Evolutionary conservation across 1,140 invertebrate species (phyloP).

Genomic region (Plectrocnemia conspersa): DNA sequence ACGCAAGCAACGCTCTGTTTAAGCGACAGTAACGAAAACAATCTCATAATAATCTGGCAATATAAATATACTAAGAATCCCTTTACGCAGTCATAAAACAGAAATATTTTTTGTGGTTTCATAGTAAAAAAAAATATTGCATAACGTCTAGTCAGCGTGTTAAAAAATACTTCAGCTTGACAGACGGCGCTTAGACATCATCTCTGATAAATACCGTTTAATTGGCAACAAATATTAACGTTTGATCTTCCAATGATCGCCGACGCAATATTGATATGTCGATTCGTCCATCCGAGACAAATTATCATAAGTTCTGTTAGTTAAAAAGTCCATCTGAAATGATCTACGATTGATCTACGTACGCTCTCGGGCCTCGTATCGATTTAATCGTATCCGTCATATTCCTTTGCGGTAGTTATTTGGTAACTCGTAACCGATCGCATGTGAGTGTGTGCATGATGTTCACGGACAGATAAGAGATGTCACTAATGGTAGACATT

Average conservation of each 20-base stretch:
- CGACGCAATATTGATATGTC: conserved; percentile 21
- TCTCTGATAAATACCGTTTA: conserved; percentile 18
- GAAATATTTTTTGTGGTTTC: too few relatives aligned
- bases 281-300: conserved; percentile 22
- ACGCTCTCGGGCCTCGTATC: conserved; percentile 14
- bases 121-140: too few relatives aligned
- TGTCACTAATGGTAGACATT: conserved; percentile 36
- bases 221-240: conserved; percentile 16
- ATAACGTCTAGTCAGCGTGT: too few relatives aligned
- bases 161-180: too few relatives aligned
- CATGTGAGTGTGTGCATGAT: conserved; percentile 28
- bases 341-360: conserved; percentile 1
- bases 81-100: too few relatives aligned
- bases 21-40: too few relatives aligned
- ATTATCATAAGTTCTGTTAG: conserved; percentile 14
- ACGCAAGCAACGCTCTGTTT: too few relatives aligned
- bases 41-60: too few relatives aligned
- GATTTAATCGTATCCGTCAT: conserved; percentile 33
- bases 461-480: conserved; percentile 31
- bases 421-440: conserved; percentile 31
- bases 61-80: too few relatives aligned
- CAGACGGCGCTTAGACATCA: too few relatives aligned
- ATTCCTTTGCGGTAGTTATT: conserved; percentile 28
- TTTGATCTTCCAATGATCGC: conserved; percentile 11
- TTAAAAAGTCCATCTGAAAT: conserved; percentile 8